Evolutionary conservation across 2,113 vertebrate species (phyloP).

Genomic region (Cyanoderma ruficeps): DNA sequence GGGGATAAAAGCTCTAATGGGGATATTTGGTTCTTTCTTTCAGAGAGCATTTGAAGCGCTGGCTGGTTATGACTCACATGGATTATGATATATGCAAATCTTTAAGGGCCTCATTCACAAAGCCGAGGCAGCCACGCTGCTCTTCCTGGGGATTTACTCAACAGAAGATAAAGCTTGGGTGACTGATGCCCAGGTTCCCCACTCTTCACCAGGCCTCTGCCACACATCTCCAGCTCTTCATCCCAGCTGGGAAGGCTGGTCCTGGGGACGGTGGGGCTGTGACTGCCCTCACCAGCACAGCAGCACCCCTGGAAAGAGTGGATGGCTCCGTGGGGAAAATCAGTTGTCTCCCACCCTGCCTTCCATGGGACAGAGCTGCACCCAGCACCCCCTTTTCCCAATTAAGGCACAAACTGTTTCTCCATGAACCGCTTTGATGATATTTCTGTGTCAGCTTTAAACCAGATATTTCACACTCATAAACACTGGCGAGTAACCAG

Average conservation of each 20-base stretch:
- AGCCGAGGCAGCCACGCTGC: background rate
- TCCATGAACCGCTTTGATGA: background rate
- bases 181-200: background rate
- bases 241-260: too few relatives aligned
- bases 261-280: background rate
- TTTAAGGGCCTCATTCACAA: constrained; percentile 25
- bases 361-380: background rate
- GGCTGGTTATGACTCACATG: constrained; percentile 37
- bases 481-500: background rate
- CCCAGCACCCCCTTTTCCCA: background rate
- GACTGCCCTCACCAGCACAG: accelerated
- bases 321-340: accelerated
- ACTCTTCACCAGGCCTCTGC: background rate
- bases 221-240: background rate
- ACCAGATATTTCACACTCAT: background rate
- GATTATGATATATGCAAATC: constrained; percentile 53
- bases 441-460: background rate
- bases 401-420: background rate
- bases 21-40: constrained; percentile 51
- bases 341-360: background rate
- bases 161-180: background rate
- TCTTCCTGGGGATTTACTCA: background rate
- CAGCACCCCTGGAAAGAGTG: accelerated
- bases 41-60: constrained; percentile 6
- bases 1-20: constrained; percentile 49